Conservation (phyloP, 2,797 vertebrate genomes). For the Pantherophis alleghaniensis region DNA sequence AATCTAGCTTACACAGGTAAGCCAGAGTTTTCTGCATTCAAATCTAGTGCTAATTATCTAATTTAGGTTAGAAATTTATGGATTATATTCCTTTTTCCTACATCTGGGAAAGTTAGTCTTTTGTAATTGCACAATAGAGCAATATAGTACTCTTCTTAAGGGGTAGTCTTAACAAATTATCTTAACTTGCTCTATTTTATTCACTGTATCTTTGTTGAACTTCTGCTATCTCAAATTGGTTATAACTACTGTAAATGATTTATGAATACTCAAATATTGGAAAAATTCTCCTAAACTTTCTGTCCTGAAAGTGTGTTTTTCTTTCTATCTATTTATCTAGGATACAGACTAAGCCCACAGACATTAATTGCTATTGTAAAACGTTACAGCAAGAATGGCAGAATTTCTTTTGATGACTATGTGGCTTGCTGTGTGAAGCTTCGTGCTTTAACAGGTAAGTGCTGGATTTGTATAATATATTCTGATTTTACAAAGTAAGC, state of each 20-base stretch:
- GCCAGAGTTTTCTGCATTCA: not conserved
- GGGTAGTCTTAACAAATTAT: not conserved
- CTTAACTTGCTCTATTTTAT: not conserved
- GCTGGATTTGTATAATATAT: not conserved
- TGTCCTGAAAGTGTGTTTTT: constrained; percentile 9
- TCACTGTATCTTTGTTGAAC: not conserved
- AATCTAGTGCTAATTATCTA: not conserved
- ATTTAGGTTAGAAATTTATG: not conserved
- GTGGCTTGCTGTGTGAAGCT: constrained; percentile 90
- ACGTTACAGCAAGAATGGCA: constrained; percentile 85
- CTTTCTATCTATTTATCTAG: constrained; percentile 60
- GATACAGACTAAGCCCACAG: constrained; percentile 83
- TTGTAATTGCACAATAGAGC: not conserved
- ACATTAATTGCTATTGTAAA: constrained; percentile 78
- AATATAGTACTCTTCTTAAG: not conserved
- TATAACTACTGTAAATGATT: not conserved
- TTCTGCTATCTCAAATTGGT: not conserved
- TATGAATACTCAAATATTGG: not conserved
- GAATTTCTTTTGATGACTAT: constrained; percentile 90
- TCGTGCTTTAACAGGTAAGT: constrained; percentile 83
- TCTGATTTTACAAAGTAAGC: not conserved
- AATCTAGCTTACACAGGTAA: not conserved
- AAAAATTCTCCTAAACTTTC: not conserved
- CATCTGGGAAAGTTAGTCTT: not conserved
- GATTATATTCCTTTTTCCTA: not conserved